Evolutionary conservation across 2,888 invertebrate genomes (phyloP).

Genomic region (Pemphredon lugubris): DNA sequence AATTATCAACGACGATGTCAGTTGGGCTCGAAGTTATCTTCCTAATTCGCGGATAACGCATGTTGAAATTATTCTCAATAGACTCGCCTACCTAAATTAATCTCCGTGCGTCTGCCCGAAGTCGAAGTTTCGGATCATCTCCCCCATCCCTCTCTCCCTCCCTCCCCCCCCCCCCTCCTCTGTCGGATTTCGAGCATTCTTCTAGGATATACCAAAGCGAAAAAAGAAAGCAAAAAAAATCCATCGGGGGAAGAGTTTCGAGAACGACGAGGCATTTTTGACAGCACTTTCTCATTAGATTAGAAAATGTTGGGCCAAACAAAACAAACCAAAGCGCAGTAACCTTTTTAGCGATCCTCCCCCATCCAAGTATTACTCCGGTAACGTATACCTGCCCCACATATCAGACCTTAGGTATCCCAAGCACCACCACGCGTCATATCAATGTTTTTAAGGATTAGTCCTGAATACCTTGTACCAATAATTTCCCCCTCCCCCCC

Average conservation of each 20-base stretch:
- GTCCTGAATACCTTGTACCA: slow-evolving; percentile 30
- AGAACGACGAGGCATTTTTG: slow-evolving; percentile 1
- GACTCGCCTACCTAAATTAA: too few relatives aligned
- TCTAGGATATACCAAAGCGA: too few relatives aligned
- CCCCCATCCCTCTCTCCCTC: too few relatives aligned
- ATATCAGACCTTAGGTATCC: slow-evolving; percentile 79
- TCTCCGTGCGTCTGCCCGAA: too few relatives aligned
- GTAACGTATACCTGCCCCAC: slow-evolving; percentile 76
- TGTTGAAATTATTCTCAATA: too few relatives aligned
- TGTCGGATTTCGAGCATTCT: too few relatives aligned
- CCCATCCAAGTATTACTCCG: slow-evolving; percentile 78
- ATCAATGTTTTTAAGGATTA: slow-evolving; percentile 77
- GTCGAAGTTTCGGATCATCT: too few relatives aligned
- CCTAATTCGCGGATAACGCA: too few relatives aligned
- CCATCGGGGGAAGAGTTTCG: slow-evolving; percentile 6
- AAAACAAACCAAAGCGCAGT: slow-evolving; percentile 74
- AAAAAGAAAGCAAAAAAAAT: too few relatives aligned
- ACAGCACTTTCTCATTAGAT: slow-evolving; percentile 17
- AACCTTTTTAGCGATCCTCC: slow-evolving; percentile 73
- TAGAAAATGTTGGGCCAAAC: slow-evolving; percentile 37
- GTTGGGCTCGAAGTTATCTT: slow-evolving; percentile 20
- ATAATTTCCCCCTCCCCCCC: slow-evolving; percentile 6
- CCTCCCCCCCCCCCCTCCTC: too few relatives aligned
- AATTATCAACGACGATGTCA: slow-evolving; percentile 4
- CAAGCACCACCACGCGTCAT: slow-evolving; percentile 75